Conservation (phyloP, 2,113 vertebrate genomes). For the Aldabrachelys gigantea region DNA sequence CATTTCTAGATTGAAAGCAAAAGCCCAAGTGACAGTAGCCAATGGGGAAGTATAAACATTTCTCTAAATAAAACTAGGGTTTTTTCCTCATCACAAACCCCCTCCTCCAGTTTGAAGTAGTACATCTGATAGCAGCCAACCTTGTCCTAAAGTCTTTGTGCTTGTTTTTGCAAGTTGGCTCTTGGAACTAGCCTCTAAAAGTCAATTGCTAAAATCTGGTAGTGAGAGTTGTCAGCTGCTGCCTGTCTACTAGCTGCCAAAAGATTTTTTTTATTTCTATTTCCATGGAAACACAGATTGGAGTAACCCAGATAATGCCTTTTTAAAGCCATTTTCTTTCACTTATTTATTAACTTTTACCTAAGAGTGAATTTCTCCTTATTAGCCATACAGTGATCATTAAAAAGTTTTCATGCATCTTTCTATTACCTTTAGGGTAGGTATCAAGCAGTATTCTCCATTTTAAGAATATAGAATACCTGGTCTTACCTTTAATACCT, state of each 20-base stretch:
- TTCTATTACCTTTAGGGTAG: background rate
- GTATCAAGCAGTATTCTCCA: background rate
- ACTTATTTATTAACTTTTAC: slow-evolving; percentile 8
- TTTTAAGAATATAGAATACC: background rate
- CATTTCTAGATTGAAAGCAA: background rate
- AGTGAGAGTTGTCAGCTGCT: slow-evolving; percentile 65
- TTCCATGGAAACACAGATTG: slow-evolving; percentile 52
- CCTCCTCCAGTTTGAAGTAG: slow-evolving; percentile 15
- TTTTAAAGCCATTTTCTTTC: background rate
- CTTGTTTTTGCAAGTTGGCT: slow-evolving; percentile 21
- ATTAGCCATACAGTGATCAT: background rate
- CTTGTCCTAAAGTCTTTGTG: background rate
- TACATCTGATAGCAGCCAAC: background rate
- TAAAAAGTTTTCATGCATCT: background rate
- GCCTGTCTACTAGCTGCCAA: slow-evolving; percentile 54
- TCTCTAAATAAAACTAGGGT: background rate
- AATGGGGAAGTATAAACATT: background rate
- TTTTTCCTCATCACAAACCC: background rate
- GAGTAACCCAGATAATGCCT: background rate
- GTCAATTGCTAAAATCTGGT: slow-evolving; percentile 48
- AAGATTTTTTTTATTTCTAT: slow-evolving; percentile 13
- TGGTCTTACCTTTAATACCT: background rate
- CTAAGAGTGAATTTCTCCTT: background rate
- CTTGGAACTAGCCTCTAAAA: slow-evolving; percentile 46
- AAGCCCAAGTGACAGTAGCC: background rate